Conservation (phyloP, 1,140 invertebrate genomes). For the Heliconius nattereri region DNA sequence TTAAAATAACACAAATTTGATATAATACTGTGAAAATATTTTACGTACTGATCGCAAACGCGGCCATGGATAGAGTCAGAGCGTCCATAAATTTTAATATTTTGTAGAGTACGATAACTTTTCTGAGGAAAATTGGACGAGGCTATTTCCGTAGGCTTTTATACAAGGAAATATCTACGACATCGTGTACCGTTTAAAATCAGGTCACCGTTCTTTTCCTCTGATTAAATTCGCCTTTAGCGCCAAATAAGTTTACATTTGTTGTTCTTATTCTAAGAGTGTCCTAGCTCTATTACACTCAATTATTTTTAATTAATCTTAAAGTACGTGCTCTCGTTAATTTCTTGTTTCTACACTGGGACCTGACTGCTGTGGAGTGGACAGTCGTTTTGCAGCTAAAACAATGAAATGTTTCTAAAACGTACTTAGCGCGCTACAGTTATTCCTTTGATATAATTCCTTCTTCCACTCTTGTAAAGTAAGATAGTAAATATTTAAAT, state of each 20-base stretch:
- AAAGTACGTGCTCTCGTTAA: constrained; percentile 52
- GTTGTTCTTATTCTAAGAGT: constrained; percentile 34
- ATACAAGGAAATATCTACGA: constrained; percentile 10
- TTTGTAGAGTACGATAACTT: constrained; percentile 11
- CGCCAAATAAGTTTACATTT: constrained; percentile 35
- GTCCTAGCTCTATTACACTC: constrained; percentile 51
- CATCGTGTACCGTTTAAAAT: constrained; percentile 19
- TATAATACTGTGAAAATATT: not conserved
- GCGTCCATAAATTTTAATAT: constrained; percentile 10
- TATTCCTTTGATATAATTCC: not conserved
- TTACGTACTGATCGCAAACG: not conserved
- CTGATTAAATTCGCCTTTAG: constrained; percentile 24
- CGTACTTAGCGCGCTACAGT: not conserved
- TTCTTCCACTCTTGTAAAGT: not conserved
- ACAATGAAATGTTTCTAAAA: constrained; percentile 32
- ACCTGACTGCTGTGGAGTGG: constrained; percentile 24
- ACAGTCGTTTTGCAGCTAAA: constrained; percentile 31
- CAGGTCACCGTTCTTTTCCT: constrained; percentile 19
- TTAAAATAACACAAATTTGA: not conserved
- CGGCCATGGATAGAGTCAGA: not conserved
- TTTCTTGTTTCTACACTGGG: constrained; percentile 32
- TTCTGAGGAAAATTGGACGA: constrained; percentile 10
- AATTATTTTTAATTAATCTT: constrained; percentile 68
- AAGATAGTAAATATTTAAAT: constrained; percentile 12
- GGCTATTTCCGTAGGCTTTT: constrained; percentile 13